Percentiles rank a stretch among this genome's conserved stretches.
phyloP scores from a whole-genome alignment of 92 coral and sea anemone species.

The Hydrozoanthus gracilis region DNA sequence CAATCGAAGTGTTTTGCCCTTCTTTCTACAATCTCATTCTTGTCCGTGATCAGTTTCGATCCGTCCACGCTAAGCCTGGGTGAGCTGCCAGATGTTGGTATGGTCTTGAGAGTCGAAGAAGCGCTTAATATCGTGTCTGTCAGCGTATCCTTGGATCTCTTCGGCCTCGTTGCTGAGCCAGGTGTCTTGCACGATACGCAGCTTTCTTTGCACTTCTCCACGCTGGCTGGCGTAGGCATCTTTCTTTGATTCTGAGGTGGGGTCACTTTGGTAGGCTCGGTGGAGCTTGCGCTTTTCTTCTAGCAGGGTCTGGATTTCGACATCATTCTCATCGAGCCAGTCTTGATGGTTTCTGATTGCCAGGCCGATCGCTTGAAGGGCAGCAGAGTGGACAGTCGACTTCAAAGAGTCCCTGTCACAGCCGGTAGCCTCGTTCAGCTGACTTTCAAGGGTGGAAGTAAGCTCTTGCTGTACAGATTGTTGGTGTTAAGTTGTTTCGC shows the following conservation, averaged over 20 bases:
- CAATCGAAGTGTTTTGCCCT: conserved; percentile 50
- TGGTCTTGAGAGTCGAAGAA: conserved; percentile 1
- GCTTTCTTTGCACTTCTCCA: neutral
- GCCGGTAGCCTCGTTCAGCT: neutral
- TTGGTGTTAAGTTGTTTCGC: neutral
- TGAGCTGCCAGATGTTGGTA: conserved; percentile 1
- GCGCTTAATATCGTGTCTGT: neutral
- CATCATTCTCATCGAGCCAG: neutral
- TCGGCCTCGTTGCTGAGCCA: neutral
- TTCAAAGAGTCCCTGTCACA: neutral
- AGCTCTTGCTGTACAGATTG: neutral
- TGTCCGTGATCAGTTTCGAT: conserved; percentile 12
- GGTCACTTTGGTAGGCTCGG: neutral
- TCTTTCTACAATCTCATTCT: conserved; percentile 10
- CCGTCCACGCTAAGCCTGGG: conserved; percentile 44
- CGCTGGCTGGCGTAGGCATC: neutral
- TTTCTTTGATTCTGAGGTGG: neutral
- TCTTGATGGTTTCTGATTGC: neutral
- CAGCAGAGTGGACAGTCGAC: neutral
- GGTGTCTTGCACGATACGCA: neutral
- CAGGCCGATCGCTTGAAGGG: neutral
- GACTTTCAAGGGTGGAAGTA: neutral
- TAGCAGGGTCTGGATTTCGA: neutral
- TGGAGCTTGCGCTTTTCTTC: neutral
- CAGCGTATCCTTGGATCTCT: neutral